Percentiles rank a stretch among this genome's conserved stretches.
These are phyloP conservation scores for Seira ritae DNA, from an alignment of 2,888 invertebrate species.

Conservation along the genomic window DNA sequence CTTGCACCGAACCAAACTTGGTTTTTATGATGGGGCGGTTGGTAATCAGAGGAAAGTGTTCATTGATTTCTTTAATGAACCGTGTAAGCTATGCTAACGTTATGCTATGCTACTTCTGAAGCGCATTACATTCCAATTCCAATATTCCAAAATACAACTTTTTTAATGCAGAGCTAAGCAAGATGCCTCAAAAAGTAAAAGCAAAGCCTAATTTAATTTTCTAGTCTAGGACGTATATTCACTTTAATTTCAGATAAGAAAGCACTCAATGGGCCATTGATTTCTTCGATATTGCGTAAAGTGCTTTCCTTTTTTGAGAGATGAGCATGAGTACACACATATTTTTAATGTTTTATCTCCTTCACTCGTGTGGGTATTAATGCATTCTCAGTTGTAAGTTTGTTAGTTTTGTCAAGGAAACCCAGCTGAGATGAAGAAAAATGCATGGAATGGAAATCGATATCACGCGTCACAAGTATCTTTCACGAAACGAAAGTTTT, in stretches of 20 bases:
- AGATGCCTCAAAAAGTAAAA: background rate
- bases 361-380: background rate
- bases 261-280: constrained; percentile 52
- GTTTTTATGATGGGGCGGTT: background rate
- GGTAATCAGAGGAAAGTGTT: background rate
- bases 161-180: background rate
- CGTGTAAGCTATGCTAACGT: background rate
- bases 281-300: constrained; percentile 32
- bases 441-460: background rate
- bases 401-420: background rate
- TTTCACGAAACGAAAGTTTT: background rate
- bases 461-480: background rate
- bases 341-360: background rate
- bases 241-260: constrained; percentile 34
- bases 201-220: background rate
- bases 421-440: background rate
- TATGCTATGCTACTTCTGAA: background rate
- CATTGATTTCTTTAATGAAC: background rate
- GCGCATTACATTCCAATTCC: background rate
- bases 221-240: background rate
- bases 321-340: background rate
- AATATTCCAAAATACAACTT: background rate
- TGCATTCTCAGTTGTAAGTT: background rate
- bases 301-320: background rate
- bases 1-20: background rate